Evolutionary conservation across 2,797 vertebrate species (phyloP), one percentile per base, ranked within the genome.

Genomic region (Oreonectes daqikongensis): DNA sequence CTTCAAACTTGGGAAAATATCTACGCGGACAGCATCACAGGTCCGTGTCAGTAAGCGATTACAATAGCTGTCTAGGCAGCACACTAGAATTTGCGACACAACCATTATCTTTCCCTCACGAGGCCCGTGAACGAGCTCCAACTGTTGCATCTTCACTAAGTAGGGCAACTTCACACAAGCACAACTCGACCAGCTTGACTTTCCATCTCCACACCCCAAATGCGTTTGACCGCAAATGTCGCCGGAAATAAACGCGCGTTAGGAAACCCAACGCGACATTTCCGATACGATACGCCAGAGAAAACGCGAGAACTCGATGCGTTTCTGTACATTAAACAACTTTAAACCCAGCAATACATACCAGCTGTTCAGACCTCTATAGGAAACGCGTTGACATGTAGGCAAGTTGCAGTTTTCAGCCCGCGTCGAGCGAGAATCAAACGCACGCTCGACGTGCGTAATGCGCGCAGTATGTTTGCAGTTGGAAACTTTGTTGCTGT

Each of bases 331-430:
- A 64, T 22, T 38, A 4, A 69, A 8, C 8, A 78, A 66, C 44
- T 59, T 24, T 26, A 80, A 78, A 80, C 2, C 55, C 35, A 57
- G 69, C 53, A 73, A 77, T 73, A 93, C 93, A 88, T 89, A 94
- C 93, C 93, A 93, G 92, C 91, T 92, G 92, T 91, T 93, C 86
- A 92, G 85, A 64, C 81, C 69, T 84, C 86, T 75, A 78, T 4
- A 2, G 75, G 77, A 65, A 86, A 87, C 81, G 80, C 85, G 91
- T 89, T 88, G 90, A 91, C 93, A 94, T 94, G 91, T 53, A 93
- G 89, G 87, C 89, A 88, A 89, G 82, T 88, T 86, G 84, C 84
- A 83, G 88, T 53, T 86, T 85, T 79, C 35, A 61, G 60, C 81
- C 74, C 69, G 12, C 76, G 35, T 78, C 18, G 66, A 1, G 60